Percentiles rank a stretch among this genome's conserved stretches.
phyloP scores from a whole-genome alignment of 1,140 invertebrate genomes.

The Aricia agestis region DNA sequence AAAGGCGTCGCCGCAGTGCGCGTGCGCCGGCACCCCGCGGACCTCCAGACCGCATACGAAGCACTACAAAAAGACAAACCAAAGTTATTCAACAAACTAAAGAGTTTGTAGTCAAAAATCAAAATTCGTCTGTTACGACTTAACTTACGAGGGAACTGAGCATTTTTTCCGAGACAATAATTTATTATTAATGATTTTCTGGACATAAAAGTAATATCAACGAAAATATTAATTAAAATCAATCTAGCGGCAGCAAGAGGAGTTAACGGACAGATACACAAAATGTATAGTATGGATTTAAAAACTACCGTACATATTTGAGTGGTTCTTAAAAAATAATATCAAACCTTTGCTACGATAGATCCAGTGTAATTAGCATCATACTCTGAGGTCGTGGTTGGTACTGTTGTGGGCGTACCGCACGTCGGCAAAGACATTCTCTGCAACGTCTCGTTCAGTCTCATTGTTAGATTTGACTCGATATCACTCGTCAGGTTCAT shows the following conservation, averaged over 20 bases:
- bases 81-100: too few species aligned
- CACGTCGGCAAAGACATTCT: conserved; percentile 40
- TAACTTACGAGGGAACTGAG: too few species aligned
- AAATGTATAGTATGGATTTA: too few species aligned
- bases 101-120: too few species aligned
- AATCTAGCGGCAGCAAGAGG: too few species aligned
- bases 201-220: too few species aligned
- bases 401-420: conserved; percentile 22
- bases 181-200: too few species aligned
- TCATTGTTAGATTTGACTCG: conserved; percentile 38
- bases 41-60: conserved; percentile 50
- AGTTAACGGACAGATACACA: too few species aligned
- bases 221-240: too few species aligned
- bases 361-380: conserved; percentile 35
- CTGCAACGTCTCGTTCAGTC: conserved; percentile 38
- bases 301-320: too few species aligned
- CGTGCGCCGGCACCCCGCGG: conserved; percentile 33
- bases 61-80: conserved; percentile 35
- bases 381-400: conserved; percentile 30
- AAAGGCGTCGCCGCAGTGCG: conserved; percentile 50
- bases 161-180: too few species aligned
- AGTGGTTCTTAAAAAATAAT: neutral
- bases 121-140: too few species aligned
- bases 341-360: conserved; percentile 41
- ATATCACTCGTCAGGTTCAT: conserved; percentile 41